A percentile compares a stretch with the other conserved stretches of the same genome.
These are phyloP conservation scores for Drosophila sturtevanti DNA, from an alignment of 1,140 invertebrate species.

Conservation along the genomic window DNA sequence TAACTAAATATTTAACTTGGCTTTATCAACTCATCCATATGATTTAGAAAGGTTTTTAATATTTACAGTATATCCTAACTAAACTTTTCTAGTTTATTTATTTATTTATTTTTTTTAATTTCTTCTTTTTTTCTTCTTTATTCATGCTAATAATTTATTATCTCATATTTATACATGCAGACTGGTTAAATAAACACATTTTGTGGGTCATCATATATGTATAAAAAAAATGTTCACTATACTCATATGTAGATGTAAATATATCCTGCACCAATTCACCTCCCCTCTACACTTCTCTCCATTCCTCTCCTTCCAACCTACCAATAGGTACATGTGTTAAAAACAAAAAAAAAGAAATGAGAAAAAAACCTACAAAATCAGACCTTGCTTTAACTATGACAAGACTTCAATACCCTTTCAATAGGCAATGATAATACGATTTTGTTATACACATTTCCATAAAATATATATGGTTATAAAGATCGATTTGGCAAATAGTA, in stretches of 20 bases:
- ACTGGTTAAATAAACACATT: constrained; percentile 6
- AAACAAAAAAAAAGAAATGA: neutral
- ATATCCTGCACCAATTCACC: neutral
- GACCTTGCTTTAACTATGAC: too few relatives aligned
- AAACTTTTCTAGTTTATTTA: neutral
- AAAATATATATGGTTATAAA: too few relatives aligned
- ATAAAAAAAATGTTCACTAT: constrained; percentile 33
- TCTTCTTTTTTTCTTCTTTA: neutral
- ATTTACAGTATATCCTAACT: neutral
- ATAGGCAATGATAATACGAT: too few relatives aligned
- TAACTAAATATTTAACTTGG: too few relatives aligned
- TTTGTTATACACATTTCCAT: too few relatives aligned
- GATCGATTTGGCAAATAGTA: too few relatives aligned
- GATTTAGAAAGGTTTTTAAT: neutral
- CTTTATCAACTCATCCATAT: neutral
- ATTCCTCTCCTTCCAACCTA: too few relatives aligned
- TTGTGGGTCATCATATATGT: constrained; percentile 49
- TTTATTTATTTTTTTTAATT: neutral
- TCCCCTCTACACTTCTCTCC: neutral
- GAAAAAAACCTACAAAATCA: neutral
- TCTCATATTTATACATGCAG: constrained; percentile 12
- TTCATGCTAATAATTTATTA: constrained; percentile 39
- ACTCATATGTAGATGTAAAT: neutral
- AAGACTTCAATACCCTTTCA: too few relatives aligned
- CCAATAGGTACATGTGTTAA: constrained; percentile 36